These are phyloP conservation scores for Hippocampus abdominalis DNA, from an alignment of 2,113 vertebrate species.

Conservation along the genomic window DNA sequence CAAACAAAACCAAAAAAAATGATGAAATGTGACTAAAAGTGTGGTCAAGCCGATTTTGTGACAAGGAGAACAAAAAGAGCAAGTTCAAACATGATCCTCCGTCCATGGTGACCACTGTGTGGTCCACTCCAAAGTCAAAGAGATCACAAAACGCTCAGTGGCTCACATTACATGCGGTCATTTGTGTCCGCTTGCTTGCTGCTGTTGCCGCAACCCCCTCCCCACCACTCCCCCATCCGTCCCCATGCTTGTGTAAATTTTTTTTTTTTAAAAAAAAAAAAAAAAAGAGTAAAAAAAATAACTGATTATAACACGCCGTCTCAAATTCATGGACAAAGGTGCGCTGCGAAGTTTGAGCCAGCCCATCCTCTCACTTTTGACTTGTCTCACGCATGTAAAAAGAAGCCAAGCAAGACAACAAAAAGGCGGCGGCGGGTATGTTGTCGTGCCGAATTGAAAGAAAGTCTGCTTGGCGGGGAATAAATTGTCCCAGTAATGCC, in stretches of 20 bases:
- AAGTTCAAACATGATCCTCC: neutral
- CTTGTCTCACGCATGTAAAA: neutral
- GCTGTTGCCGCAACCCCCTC: neutral
- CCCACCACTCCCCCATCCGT: neutral
- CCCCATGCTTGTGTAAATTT: neutral
- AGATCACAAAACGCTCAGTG: conserved; percentile 32
- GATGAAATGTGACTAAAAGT: neutral
- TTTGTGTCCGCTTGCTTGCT: neutral
- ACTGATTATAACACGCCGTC: no score
- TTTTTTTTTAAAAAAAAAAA: neutral
- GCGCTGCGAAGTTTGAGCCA: neutral
- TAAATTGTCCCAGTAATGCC: no score
- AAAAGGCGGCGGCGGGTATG: neutral
- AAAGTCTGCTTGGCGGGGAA: no score
- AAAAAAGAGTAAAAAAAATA: no score
- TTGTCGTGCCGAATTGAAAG: no score
- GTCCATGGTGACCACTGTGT: conserved; percentile 22
- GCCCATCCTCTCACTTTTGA: neutral
- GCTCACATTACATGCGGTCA: neutral
- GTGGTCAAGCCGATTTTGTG: neutral
- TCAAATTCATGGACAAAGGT: neutral
- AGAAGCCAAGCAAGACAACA: neutral
- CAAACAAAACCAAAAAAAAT: neutral
- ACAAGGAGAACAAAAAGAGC: neutral
- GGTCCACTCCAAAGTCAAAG: conserved; percentile 49